Evolutionary conservation across 2,888 invertebrate genomes (phyloP).

Genomic region (Ophion obscuratus): DNA sequence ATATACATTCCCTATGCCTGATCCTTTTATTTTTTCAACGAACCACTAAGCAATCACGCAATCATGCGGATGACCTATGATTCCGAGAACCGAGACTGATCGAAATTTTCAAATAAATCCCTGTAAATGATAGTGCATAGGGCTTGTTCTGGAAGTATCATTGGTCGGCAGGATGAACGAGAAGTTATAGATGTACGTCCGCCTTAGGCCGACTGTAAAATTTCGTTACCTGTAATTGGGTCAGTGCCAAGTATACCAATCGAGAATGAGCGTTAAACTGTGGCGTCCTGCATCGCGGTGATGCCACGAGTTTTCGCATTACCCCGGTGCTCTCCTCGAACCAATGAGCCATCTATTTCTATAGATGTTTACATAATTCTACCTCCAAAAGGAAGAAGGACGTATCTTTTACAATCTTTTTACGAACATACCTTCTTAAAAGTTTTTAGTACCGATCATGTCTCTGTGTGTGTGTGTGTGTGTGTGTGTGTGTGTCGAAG

Average conservation of each 20-base stretch:
- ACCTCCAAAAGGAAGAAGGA: not conserved
- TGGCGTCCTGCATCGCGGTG: slow-evolving; percentile 19
- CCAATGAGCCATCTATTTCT: slow-evolving; percentile 6
- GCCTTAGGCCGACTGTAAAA: slow-evolving; percentile 36
- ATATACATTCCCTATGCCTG: too few species aligned
- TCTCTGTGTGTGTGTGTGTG: not conserved
- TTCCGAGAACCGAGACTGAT: not conserved
- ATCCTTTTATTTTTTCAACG: not conserved
- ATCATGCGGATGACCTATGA: not conserved
- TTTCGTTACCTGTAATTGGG: slow-evolving; percentile 61
- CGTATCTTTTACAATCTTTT: not conserved
- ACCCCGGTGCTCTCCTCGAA: slow-evolving; percentile 7
- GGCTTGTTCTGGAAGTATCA: slow-evolving; percentile 12
- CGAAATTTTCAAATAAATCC: not conserved
- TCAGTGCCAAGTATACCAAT: slow-evolving; percentile 27
- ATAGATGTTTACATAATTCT: not conserved
- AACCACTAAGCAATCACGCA: not conserved
- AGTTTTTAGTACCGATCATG: not conserved
- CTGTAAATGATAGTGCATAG: slow-evolving; percentile 3
- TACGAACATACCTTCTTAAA: not conserved
- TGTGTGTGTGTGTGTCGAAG: not conserved
- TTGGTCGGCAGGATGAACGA: not conserved
- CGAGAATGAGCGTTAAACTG: slow-evolving; percentile 41
- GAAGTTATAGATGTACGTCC: not conserved
- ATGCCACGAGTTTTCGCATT: slow-evolving; percentile 28